Conservation (phyloP, 1,140 invertebrate species). For the Drosophila simulans region DNA sequence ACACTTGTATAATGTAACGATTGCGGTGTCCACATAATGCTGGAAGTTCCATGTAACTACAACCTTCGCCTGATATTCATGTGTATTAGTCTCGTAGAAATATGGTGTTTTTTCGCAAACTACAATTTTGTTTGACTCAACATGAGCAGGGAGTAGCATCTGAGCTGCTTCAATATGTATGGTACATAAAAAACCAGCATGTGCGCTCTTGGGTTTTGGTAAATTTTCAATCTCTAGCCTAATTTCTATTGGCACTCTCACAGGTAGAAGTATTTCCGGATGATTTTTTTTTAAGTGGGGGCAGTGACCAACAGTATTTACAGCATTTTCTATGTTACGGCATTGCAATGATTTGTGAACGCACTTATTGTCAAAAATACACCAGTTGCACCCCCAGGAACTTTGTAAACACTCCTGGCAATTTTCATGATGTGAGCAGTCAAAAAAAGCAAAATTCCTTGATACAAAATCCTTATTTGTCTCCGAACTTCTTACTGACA, state of each 20-base stretch:
- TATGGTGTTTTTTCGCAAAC: slow-evolving; percentile 96
- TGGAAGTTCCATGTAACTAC: slow-evolving; percentile 96
- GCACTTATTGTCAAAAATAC: slow-evolving; percentile 97
- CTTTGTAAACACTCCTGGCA: slow-evolving; percentile 94
- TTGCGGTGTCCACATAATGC: slow-evolving; percentile 95
- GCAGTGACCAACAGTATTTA: slow-evolving; percentile 94
- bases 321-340: slow-evolving; percentile 90
- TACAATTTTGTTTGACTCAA: slow-evolving; percentile 92
- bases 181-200: slow-evolving; percentile 95
- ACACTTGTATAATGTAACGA: slow-evolving; percentile 97
- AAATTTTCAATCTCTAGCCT: slow-evolving; percentile 95
- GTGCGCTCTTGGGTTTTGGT: slow-evolving; percentile 93
- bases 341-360: slow-evolving; percentile 94
- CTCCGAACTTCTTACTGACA: slow-evolving; percentile 93
- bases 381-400: slow-evolving; percentile 97
- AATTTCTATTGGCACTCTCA: slow-evolving; percentile 95
- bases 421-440: slow-evolving; percentile 94
- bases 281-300: slow-evolving; percentile 90
- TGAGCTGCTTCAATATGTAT: slow-evolving; percentile 96
- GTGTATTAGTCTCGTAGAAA: slow-evolving; percentile 93
- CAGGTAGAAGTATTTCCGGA: slow-evolving; percentile 91
- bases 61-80: slow-evolving; percentile 94
- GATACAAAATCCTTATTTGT: slow-evolving; percentile 98
- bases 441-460: slow-evolving; percentile 96
- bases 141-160: slow-evolving; percentile 93